phyloP scores from a whole-genome alignment of 2,888 invertebrate genomes.

The Stenolophus ochropezus region DNA sequence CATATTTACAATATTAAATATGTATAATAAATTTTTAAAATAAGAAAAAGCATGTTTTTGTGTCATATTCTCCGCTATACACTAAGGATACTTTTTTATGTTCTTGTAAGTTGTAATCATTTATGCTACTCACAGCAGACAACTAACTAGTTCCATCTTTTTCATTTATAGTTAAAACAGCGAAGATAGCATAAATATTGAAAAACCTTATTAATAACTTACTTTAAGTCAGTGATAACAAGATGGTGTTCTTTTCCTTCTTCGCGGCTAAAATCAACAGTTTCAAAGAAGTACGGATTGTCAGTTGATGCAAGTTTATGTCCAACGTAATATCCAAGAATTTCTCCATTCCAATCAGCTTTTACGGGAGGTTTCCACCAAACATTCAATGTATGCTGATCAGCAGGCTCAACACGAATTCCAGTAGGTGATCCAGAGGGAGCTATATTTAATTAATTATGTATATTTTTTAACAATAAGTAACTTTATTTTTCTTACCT shows the following conservation, averaged over 20 bases:
- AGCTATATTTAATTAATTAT: constrained; percentile 70
- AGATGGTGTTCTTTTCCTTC: constrained; percentile 93
- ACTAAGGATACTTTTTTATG: too few relatives aligned
- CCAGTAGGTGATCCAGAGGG: constrained; percentile 89
- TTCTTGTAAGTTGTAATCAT: too few relatives aligned
- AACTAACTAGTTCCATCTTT: too few relatives aligned
- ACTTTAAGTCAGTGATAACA: constrained; percentile 86
- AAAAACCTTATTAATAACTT: constrained; percentile 68
- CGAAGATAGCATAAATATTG: too few relatives aligned
- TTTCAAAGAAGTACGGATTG: constrained; percentile 92
- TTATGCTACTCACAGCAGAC: too few relatives aligned
- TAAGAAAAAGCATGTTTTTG: too few relatives aligned
- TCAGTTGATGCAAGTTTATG: constrained; percentile 90
- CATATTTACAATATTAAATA: too few relatives aligned
- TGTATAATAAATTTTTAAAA: too few relatives aligned
- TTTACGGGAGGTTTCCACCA: constrained; percentile 94
- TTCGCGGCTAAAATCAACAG: constrained; percentile 93
- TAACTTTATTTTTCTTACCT: constrained; percentile 73
- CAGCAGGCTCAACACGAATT: constrained; percentile 89
- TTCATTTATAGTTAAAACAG: too few relatives aligned
- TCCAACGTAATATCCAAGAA: constrained; percentile 92
- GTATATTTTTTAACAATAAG: constrained; percentile 24
- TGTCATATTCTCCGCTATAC: too few relatives aligned
- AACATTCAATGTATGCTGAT: constrained; percentile 90
- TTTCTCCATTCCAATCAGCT: constrained; percentile 95